Conservation (phyloP, 2,888 invertebrate genomes). For the Leptopilina myrica region DNA sequence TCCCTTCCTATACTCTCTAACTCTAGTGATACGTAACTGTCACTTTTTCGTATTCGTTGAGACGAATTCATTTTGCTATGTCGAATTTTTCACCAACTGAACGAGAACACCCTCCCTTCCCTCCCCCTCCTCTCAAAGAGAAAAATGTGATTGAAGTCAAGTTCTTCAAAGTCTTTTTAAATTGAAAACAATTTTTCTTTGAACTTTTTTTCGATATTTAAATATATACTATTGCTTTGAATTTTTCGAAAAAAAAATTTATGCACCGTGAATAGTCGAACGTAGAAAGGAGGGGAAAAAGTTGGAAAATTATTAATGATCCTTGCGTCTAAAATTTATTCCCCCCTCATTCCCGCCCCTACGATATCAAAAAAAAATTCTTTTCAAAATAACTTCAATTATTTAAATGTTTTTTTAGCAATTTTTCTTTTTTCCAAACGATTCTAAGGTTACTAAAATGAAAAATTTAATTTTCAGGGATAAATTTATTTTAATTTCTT, state of each 20-base stretch:
- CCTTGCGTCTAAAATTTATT: no score
- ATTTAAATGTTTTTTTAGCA: no score
- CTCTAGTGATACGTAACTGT: conserved; percentile 50
- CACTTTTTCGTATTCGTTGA: conserved; percentile 55
- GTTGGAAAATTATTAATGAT: no score
- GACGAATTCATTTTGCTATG: conserved; percentile 29
- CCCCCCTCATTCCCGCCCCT: no score
- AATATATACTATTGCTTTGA: background rate
- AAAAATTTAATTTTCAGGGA: no score
- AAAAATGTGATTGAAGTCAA: conserved; percentile 17
- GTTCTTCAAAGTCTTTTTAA: background rate
- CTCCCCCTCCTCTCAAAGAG: background rate
- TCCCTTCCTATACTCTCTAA: background rate
- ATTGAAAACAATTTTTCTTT: conserved; percentile 14
- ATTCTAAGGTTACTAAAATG: no score
- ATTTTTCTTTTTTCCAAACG: no score
- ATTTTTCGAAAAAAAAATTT: background rate
- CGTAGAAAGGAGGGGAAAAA: no score
- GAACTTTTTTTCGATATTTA: conserved; percentile 19
- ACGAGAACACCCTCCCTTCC: background rate
- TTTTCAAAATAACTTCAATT: no score
- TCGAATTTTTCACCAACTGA: conserved; percentile 7
- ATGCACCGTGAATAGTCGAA: no score
- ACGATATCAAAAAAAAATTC: no score
- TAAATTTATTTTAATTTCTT: no score